Evolutionary conservation across 2,797 vertebrate genomes (phyloP), one percentile per base, ranked within the genome.

Genomic region (Rhinatrema bivittatum): DNA sequence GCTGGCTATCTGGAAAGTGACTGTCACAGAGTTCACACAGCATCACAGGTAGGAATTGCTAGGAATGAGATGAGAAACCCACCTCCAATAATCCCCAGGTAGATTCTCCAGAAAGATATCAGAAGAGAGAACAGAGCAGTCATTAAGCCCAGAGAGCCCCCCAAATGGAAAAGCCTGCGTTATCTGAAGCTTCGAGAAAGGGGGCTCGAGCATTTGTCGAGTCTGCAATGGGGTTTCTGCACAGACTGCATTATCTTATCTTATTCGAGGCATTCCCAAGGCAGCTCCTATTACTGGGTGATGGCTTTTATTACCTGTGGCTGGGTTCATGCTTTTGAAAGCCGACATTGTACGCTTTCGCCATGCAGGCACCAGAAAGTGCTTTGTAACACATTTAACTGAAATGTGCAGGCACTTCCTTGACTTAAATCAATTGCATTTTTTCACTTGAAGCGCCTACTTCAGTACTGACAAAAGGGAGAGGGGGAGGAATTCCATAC

Each of bases 381-480:
- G 43, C 25, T 39, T 38, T 20, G 47, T 1, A 2, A 38, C 37
- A 10, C 32, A n/a, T 14, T 36, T 20, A 39, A 18, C 51, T 46
- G 28, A 45, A 36, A n/a, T n/a, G 42, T 21, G 10, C 0, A 0
- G 17, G 22, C 35, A 55, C 44, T 42, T 56, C 46, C 38, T 42
- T 32, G 34, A 51, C 56, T 39, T 42, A 48, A 60, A 52, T 54
- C 53, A 53, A 34, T 32, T 27, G 44, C 47, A 65, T 49, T 46
- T 28, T 45, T 39, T 48, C 46, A 14, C 32, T 41, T 2, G 18
- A 22, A 37, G 15, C 26, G 46, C 65, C 42, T 32, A 29, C 22
- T 3, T 44, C 46, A 46, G 60, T 53, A 39, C 62, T 62, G 70
- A 65, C 59, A 70, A 67, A 62, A 57, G 33, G 69, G 42, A 42